Evolutionary conservation across 1,140 invertebrate species (phyloP), one percentile per base, ranked within the genome.

Genomic region (Bombus difficillimus): DNA sequence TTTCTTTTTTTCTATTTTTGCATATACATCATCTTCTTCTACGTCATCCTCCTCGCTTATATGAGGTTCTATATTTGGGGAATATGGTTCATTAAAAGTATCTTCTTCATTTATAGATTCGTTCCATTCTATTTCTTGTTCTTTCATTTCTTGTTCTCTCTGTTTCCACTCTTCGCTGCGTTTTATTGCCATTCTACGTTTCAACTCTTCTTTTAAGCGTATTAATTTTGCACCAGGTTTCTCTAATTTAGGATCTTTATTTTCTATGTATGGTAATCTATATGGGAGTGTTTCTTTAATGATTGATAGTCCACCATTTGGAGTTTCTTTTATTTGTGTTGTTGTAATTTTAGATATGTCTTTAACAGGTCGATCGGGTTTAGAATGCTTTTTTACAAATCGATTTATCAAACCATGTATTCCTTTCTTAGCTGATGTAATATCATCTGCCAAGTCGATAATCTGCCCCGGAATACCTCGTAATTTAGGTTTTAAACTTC

Each of bases 101-200:
- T 90, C 39, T 37, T 87, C 87, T 1, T 81, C 87, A 13, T 43
- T 86, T 79, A 69, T 83, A 47, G 25, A 84, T 25, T 87, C 87
- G 4, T 87, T 78, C 80, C 89, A 91, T 32, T 90, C 88, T 43
- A 92, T 91, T 77, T 93, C 92, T 34, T 93, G 86, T 41, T 89
- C 85, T 57, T 92, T 92, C 85, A 92, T 88, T 66, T 93, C 90
- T 74, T 86, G 79, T 87, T 95, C 93, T 83, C 93, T 96, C 88
- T 96, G 96, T 86, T 96, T 95, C 96, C 97, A 97, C 91, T 97
- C 96, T 81, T 97, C 93, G 39, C 95, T 95, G 73, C 97, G 94
- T 87, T 96, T 96, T 66, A 95, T 93, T 3, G 95, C 95, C 90
- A 98, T 97, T 94, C 96, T 94, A 32, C 96, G 93, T 90, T 97